Conservation (phyloP, 1,140 invertebrate species). For the Wasmannia auropunctata region DNA sequence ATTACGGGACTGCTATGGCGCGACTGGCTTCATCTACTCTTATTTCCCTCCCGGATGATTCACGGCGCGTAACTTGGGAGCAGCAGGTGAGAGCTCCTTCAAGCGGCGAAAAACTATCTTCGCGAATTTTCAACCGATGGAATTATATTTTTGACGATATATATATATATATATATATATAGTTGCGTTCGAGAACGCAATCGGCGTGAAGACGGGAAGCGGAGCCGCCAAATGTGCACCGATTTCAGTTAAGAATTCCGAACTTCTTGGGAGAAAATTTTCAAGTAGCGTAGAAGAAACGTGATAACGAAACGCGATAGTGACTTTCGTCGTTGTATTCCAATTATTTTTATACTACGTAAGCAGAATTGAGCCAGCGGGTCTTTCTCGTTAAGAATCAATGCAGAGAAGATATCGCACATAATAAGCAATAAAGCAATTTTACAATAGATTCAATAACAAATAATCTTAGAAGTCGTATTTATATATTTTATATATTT, state of each 20-base stretch:
- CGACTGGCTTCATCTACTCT: slow-evolving; percentile 56
- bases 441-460: slow-evolving; percentile 22
- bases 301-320: neutral
- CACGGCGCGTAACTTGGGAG: slow-evolving; percentile 23
- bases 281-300: neutral
- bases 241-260: neutral
- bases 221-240: neutral
- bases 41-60: slow-evolving; percentile 51
- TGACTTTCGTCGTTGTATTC: slow-evolving; percentile 14
- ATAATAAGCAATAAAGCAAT: neutral
- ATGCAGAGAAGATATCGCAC: neutral
- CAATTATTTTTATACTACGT: slow-evolving; percentile 69
- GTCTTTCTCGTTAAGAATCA: slow-evolving; percentile 70
- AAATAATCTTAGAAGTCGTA: neutral
- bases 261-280: slow-evolving; percentile 13
- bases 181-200: slow-evolving; percentile 1
- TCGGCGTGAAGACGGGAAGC: neutral
- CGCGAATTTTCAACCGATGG: slow-evolving; percentile 30
- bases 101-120: slow-evolving; percentile 31
- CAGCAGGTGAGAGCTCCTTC: slow-evolving; percentile 2
- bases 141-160: slow-evolving; percentile 32
- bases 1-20: slow-evolving; percentile 47
- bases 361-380: slow-evolving; percentile 68
- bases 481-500: neutral
- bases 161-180: no score